phyloP scores from a whole-genome alignment of 2,888 invertebrate species.

The Drosophila pegasa region DNA sequence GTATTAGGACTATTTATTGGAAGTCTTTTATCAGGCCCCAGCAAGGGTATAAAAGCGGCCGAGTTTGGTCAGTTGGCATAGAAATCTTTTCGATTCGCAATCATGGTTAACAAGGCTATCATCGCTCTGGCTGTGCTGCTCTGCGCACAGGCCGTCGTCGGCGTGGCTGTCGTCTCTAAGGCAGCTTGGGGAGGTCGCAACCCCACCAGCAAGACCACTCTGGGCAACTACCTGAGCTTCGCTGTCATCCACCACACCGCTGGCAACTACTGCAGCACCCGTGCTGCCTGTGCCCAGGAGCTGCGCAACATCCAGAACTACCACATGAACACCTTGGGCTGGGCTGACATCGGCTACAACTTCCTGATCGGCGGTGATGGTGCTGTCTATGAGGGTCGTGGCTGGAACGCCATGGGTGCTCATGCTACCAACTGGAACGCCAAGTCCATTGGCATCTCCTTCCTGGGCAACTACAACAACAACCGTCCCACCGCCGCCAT shows the following conservation, averaged over 20 bases:
- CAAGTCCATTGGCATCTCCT: conserved; percentile 76
- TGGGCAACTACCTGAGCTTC: conserved; percentile 55
- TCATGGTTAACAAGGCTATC: conserved; percentile 56
- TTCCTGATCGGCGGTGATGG: conserved; percentile 79
- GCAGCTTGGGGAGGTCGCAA: conserved; percentile 73
- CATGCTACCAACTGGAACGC: conserved; percentile 76
- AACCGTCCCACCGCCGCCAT: conserved; percentile 54
- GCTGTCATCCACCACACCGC: conserved; percentile 73
- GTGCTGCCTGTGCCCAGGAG: conserved; percentile 54
- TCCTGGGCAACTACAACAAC: conserved; percentile 74
- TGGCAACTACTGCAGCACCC: conserved; percentile 62
- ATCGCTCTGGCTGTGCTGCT: conserved; percentile 52
- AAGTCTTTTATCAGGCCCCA: conserved; percentile 10
- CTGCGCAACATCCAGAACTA: conserved; percentile 73
- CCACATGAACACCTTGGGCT: conserved; percentile 72
- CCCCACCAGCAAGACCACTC: conserved; percentile 39
- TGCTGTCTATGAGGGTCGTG: conserved; percentile 78
- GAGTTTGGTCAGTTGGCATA: neutral
- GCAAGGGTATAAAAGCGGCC: conserved; percentile 25
- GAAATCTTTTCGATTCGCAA: conserved; percentile 20
- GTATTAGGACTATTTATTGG: conserved; percentile 14
- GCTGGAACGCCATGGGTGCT: conserved; percentile 72
- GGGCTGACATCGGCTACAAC: conserved; percentile 78
- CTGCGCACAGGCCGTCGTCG: conserved; percentile 53
- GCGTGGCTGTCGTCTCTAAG: conserved; percentile 59